These are phyloP conservation scores for Siniperca knerii DNA, from an alignment of 2,113 vertebrate species.

Conservation along the genomic window DNA sequence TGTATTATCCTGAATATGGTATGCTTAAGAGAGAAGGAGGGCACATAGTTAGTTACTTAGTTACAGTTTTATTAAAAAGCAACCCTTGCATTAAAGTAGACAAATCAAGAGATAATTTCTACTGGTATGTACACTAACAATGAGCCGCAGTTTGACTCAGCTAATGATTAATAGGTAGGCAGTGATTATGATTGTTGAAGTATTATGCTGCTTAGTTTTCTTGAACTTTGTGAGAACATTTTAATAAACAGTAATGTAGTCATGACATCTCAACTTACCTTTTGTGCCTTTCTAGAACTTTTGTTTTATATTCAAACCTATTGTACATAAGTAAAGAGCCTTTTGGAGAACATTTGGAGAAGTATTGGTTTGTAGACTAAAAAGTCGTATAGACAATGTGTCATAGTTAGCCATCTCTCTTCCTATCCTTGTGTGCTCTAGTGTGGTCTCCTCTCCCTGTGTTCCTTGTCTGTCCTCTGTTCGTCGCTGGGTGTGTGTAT, in stretches of 20 bases:
- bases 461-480: no score
- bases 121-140: slow-evolving; percentile 59
- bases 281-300: background rate
- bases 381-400: background rate
- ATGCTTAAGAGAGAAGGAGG: slow-evolving; percentile 33
- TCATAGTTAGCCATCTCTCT: no score
- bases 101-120: slow-evolving; percentile 74
- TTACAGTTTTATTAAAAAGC: slow-evolving; percentile 49
- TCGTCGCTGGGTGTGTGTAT: no score
- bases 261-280: background rate
- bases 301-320: background rate
- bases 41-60: slow-evolving; percentile 33
- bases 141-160: slow-evolving; percentile 54
- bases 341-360: background rate
- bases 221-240: slow-evolving; percentile 17
- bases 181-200: slow-evolving; percentile 51
- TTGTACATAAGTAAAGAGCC: background rate
- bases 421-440: no score
- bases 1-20: slow-evolving; percentile 36
- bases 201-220: slow-evolving; percentile 38
- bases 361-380: background rate
- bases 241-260: slow-evolving; percentile 3
- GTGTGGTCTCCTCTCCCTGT: no score
- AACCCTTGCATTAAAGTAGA: slow-evolving; percentile 49
- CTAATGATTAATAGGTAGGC: slow-evolving; percentile 57